These are phyloP conservation scores for Stichopus chloronotus DNA, from an alignment of 35 echinoderm and acorn worm species.

Conservation along the genomic window DNA sequence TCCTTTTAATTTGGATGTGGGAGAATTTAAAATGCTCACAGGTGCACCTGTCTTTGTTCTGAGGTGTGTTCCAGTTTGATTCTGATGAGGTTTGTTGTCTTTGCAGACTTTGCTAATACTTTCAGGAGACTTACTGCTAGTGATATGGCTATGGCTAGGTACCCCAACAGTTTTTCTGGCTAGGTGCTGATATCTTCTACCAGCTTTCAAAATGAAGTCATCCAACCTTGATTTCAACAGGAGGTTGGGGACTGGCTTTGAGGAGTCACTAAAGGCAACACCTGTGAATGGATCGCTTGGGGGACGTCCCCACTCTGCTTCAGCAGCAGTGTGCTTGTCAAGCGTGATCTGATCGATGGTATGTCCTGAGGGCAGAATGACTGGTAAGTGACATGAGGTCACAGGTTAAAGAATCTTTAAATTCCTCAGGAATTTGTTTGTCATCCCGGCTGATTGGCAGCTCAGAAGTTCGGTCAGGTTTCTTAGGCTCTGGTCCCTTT, in stretches of 20 bases:
- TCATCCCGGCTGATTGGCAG: neutral
- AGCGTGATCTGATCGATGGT: conserved; percentile 86
- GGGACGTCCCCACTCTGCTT: conserved; percentile 89
- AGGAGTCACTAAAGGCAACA: conserved; percentile 64
- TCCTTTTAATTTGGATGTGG: neutral
- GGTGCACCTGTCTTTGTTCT: neutral
- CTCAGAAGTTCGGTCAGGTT: neutral
- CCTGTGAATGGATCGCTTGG: conserved; percentile 93
- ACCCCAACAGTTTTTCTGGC: conserved; percentile 40
- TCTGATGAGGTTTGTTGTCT: neutral
- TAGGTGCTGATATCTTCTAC: conserved; percentile 38
- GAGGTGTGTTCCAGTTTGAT: neutral
- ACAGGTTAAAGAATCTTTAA: conserved; percentile 88
- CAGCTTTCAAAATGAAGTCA: conserved; percentile 75
- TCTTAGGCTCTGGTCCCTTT: neutral
- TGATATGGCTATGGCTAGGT: neutral
- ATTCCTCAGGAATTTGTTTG: conserved; percentile 77
- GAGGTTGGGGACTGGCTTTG: conserved; percentile 89
- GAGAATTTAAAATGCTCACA: neutral
- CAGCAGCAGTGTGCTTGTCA: conserved; percentile 66
- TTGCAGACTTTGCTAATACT: neutral
- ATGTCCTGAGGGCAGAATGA: conserved; percentile 90
- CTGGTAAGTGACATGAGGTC: conserved; percentile 83
- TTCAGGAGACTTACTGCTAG: neutral
- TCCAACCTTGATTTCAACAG: conserved; percentile 85